Base-by-base conservation (phyloP, 2,113 vertebrate species). In the Alligator mississippiensis region DNA sequence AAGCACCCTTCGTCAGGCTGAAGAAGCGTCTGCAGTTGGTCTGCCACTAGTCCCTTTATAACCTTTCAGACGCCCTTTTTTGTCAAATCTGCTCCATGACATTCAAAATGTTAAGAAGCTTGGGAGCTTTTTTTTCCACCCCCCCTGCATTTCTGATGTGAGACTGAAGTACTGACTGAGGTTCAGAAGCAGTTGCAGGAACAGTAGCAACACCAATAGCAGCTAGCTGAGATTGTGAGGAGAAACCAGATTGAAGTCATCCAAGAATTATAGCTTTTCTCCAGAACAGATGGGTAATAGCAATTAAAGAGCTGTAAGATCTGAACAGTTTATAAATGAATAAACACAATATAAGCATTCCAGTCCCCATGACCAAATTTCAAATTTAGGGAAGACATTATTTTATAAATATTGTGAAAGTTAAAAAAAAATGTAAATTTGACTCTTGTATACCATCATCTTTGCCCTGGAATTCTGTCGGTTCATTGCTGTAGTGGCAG, bases 21-120 rank as follows among this genome's bases (percentile, higher is more conserved):
- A 47, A 38, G 38, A 38, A 47, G 47, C 8, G 47, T 9, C 47
- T 47, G 47, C 47, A 47, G 47, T 47, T 47, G 47, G 47, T 47
- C 47, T 47, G 47, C 47, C 47, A 47, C 47, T 47, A 47, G 47
- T 47, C 47, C 47, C 84, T 64, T 77, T 5, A 93, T 72, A 93
- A 91, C 90, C 89, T 96, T 97, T 95, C 96, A 96, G 95, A 96
- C 89, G 93, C 91, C 91, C 94, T 95, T 94, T 96, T 80, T 95
- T 94, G 92, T 81, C 93, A 76, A 17, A 34, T 60, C 94, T 38
- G 81, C 60, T 77, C 87, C 24, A 61, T 68, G 5, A 88, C 86
- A 88, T 83, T 94, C 84, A 77, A 74, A 70, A 70, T 0, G 1
- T 75, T n/a, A 24, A 91, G 89, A 78, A 90, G 86, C 58, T 70